Conservation (phyloP, 2,797 vertebrate species). For the Erethizon dorsatum region DNA sequence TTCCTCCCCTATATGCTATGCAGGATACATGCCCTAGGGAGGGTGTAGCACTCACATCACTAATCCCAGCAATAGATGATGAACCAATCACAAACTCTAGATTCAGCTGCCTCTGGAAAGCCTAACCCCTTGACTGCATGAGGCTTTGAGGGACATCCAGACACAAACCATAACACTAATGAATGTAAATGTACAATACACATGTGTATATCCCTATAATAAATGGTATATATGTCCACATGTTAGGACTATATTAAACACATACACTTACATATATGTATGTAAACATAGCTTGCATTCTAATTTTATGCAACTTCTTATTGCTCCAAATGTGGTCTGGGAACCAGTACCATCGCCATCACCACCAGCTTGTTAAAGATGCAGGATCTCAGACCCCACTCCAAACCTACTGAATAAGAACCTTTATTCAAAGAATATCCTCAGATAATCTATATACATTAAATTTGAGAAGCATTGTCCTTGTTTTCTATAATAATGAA, state of each 20-base stretch:
- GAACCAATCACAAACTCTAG: background rate
- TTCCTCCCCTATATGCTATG: background rate
- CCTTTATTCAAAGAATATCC: background rate
- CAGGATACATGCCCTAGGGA: background rate
- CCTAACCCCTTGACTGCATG: background rate
- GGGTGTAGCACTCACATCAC: background rate
- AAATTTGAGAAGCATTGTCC: background rate
- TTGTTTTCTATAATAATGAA: constrained; percentile 47
- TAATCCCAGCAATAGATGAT: background rate
- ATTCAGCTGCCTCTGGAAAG: background rate
- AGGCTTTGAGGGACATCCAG: background rate
- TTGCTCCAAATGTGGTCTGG: background rate
- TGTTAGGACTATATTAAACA: background rate
- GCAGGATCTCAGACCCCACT: background rate
- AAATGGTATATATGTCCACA: background rate
- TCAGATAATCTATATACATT: background rate
- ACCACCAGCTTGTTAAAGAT: background rate
- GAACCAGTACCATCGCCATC: background rate
- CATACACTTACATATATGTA: background rate
- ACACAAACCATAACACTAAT: background rate
- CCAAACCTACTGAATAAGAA: background rate
- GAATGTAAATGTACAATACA: background rate
- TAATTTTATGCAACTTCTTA: background rate
- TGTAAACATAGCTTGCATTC: background rate
- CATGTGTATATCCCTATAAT: background rate